Evolutionary conservation across 2,113 vertebrate species (phyloP), one percentile per base, ranked within the genome.

Genomic region (Lepisosteus oculatus): DNA sequence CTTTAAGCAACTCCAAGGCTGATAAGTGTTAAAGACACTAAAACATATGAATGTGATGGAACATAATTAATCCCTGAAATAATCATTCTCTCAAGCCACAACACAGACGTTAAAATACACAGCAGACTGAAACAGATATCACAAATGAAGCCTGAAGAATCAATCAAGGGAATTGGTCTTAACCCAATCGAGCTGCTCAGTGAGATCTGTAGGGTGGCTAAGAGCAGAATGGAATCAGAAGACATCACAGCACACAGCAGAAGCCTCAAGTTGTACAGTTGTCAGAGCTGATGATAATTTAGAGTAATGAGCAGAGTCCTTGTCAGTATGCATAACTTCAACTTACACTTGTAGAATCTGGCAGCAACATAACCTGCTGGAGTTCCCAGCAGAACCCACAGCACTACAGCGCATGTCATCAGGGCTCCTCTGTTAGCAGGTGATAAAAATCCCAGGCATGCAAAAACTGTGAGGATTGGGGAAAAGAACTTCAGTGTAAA

Each of bases 311-410:
- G 91, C 81, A 76, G 78, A 77, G 12, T 80, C 76, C 84, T 88
- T 91, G 91, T 93, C 90, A 93, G 76, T 83, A 84, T 85, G 86
- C 86, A 90, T 92, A 85, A 91, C 81, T 80, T 84, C 86, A 74
- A 93, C 93, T 91, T 90, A 97, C 96, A 96, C 90, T 98, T 97
- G 91, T 97, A 97, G 92, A 96, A 95, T 84, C 93, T 94, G 93
- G 95, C 96, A 88, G 95, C 94, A 77, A 94, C 90, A 11, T 92
- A 96, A 90, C 95, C 96, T 5, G 95, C 95, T 84, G 94, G 94
- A 82, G 94, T 96, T 85, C 92, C 92, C 79, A 95, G 90, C 66
- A 93, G 87, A 72, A 97, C 96, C 96, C 96, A 97, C 47, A 97
- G 69, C 71, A 98, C 95, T 61, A 97, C 94, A 8, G 96, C 95